Base-by-base conservation (phyloP, 2,888 invertebrate species). In the Amaurobius ferox region DNA sequence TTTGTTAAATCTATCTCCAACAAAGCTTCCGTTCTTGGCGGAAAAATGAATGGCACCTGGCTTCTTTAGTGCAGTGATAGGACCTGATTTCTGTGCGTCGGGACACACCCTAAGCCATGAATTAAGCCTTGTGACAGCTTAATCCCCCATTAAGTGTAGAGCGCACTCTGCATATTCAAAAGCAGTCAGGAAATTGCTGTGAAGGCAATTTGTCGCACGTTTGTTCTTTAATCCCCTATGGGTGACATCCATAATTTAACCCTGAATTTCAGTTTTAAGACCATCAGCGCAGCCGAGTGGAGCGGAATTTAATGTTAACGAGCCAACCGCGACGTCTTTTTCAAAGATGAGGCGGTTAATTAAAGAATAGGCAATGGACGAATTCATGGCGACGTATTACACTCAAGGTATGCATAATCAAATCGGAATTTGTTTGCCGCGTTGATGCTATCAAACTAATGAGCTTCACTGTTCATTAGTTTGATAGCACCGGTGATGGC, bases 191-290 rank as follows among this genome's bases (percentile, higher is more conserved):
- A 35, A 79, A 79, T 79, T 62, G 64, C 79, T 40, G 35, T 32
- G 74, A 67, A 66, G 64, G 74, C 61, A 73, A 67, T 80, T 80
- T 74, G 74, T 80, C 80, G 67, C 80, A 80, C 79, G 68, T 80
- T 80, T 80, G 35, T 73, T 39, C 68, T 55, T 23, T 74, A 74
- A 80, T 80, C 80, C 80, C n/a, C 80, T 73, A 62, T 73, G 66
- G 44, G 67, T 66, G 29, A 26, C 64, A 68, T 73, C 74, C 73
- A 74, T 80, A 80, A 68, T 74, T 80, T 72, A 70, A 70, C 48
- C 32, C 44, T 44, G 66, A 79, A 72, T 79, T 79, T 79, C 72
- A 28, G 67, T 73, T 67, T 68, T 79, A 79, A 79, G 72, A 79
- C 79, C 72, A 72, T 48, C 66, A 29, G 29, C 55, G 44, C 61